These are phyloP conservation scores for Agrotis ipsilon DNA, from an alignment of 2,888 invertebrate genomes.

Conservation along the genomic window DNA sequence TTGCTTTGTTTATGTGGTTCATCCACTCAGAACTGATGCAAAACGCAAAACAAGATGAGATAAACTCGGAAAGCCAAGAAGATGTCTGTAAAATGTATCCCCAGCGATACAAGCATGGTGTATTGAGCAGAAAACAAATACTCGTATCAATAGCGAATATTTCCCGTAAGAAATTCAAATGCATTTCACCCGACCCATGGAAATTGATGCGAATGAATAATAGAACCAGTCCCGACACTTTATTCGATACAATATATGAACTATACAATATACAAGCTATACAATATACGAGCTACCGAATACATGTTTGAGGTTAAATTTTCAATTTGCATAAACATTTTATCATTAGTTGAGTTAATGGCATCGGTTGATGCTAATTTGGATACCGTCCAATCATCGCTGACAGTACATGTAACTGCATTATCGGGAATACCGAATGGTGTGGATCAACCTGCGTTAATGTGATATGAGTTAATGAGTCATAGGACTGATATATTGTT, in stretches of 20 bases:
- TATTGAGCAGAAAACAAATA: constrained; percentile 79
- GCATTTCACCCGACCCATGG: constrained; percentile 80
- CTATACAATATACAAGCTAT: constrained; percentile 42
- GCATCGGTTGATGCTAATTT: constrained; percentile 57
- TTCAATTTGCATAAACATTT: constrained; percentile 74
- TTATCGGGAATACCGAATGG: constrained; percentile 46
- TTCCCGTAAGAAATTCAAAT: constrained; percentile 82
- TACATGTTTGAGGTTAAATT: constrained; percentile 72
- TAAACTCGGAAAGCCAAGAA: constrained; percentile 66
- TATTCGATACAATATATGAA: constrained; percentile 35
- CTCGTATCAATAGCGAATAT: constrained; percentile 80
- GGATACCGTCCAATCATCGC: constrained; percentile 55
- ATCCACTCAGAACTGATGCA: constrained; percentile 21
- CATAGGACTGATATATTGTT: neutral
- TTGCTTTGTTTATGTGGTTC: constrained; percentile 26
- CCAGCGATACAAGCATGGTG: constrained; percentile 71
- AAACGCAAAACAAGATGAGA: constrained; percentile 41
- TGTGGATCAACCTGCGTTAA: constrained; percentile 39
- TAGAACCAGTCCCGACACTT: constrained; percentile 50
- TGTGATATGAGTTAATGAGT: constrained; percentile 23
- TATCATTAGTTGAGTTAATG: constrained; percentile 60
- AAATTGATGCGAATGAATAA: constrained; percentile 83
- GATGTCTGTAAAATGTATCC: constrained; percentile 76
- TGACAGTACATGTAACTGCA: constrained; percentile 48
- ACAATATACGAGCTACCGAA: constrained; percentile 36